Base-by-base conservation (phyloP, 2,888 invertebrate species). In the Hololepta plana region DNA sequence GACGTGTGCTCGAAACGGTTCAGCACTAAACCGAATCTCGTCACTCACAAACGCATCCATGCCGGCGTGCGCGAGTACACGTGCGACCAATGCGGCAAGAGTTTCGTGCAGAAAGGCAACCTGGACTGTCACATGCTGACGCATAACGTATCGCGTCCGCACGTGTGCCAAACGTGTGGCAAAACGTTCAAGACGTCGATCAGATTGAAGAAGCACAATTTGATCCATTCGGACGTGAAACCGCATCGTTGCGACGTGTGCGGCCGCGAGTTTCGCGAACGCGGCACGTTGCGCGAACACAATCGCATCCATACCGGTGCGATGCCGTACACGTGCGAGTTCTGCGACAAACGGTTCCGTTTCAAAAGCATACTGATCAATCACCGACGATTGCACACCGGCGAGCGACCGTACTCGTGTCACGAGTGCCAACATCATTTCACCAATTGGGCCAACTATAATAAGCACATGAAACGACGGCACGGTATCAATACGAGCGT, bases 361-460 rank as follows among this genome's bases (percentile, higher is more conserved):
- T 80, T 76, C 44, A 76, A 77, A 45, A 76, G 76, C 34, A 74
- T 76, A 21, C 49, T 74, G 27, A 73, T 72, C 40, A 67, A 73
- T n/a, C 80, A 80, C 44, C 62, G 73, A 31, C 53, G 76, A 8
- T 72, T 72, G 37, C 80, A 80, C 36, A 72, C 71, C 0, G 70
- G 67, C 0, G 72, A 70, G 17, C 63, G 75, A 15, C 80, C 79
- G 0, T 80, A 79, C 43, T 66, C 70, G 1, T 81, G 80, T 39
- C 48, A 66, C 16, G 67, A 71, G 34, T 81, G 80, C 41, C 67
- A 71, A 28, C 69, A 68, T 44, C 66, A 76, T 41, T 80, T 80
- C 37, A 76, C 77, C 0, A 79, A 80, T 44, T 79, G 79, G 77
- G 76, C 79, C 0, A 80, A 80, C 51, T 79, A 76, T 40, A 79